Percentiles rank a stretch among this genome's conserved stretches.
phyloP scores from a whole-genome alignment of 2,797 vertebrate species.

The Hippopotamyrus pictus region DNA sequence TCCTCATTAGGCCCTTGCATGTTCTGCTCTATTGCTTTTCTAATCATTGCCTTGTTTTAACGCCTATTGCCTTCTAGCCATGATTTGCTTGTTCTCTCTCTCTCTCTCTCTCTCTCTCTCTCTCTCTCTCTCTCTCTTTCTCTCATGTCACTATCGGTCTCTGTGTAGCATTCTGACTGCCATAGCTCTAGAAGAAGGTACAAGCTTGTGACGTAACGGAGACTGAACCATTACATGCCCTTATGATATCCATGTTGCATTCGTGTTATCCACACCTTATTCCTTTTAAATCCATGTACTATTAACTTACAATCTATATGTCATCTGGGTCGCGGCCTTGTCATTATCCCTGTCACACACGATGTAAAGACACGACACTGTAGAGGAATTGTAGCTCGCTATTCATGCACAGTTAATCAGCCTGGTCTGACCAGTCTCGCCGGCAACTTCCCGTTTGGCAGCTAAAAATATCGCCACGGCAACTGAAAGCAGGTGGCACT shows the following conservation, averaged over 20 bases:
- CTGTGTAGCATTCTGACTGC: neutral
- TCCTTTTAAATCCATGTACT: neutral
- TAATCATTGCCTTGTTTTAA: neutral
- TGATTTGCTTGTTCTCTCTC: neutral
- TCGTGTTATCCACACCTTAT: neutral
- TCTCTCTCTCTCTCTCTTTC: neutral
- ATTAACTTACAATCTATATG: neutral
- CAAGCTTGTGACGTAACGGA: neutral
- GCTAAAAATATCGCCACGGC: constrained; percentile 23
- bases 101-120: neutral
- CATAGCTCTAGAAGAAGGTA: neutral
- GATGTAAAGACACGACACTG: neutral
- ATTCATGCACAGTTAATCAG: neutral
- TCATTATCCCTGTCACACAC: neutral
- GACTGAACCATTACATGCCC: neutral
- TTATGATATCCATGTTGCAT: neutral
- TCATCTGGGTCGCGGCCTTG: constrained; percentile 26
- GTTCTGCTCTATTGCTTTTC: neutral
- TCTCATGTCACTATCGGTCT: neutral
- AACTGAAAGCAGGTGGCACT: neutral
- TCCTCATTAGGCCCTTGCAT: neutral
- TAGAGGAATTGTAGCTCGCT: constrained; percentile 33
- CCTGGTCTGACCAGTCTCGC: constrained; percentile 19
- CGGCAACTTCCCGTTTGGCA: constrained; percentile 23
- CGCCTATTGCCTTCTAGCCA: neutral